Evolutionary conservation across 2,113 vertebrate genomes (phyloP).

Genomic region (Ameiurus melas): DNA sequence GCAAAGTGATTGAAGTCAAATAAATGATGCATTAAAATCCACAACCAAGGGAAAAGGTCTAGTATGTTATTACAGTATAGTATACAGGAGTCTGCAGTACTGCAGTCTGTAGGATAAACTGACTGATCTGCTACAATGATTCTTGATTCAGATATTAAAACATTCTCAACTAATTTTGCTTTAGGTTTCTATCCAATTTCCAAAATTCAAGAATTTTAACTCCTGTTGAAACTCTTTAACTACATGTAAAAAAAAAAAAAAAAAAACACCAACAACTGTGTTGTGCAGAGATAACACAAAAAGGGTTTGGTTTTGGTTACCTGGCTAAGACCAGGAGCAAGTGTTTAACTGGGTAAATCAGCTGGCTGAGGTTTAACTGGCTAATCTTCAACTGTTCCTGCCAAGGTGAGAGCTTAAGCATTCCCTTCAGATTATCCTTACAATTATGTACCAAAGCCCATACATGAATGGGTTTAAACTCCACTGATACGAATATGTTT

Average conservation of each 20-base stretch:
- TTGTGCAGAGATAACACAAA: not conserved
- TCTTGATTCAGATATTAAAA: not conserved
- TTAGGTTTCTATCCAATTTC: not conserved
- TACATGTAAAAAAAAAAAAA: not conserved
- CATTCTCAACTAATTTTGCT: not conserved
- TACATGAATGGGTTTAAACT: not conserved
- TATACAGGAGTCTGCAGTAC: not conserved
- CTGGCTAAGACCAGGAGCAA: not conserved
- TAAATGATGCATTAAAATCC: not conserved
- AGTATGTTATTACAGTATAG: not conserved
- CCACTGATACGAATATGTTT: not conserved
- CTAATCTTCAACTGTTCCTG: not conserved
- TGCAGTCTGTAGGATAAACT: not conserved
- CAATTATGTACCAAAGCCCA: not conserved
- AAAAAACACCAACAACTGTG: too few species aligned
- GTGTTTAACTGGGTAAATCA: not conserved
- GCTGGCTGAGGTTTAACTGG: not conserved
- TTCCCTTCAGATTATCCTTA: conserved; percentile 1
- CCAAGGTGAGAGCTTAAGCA: conserved; percentile 12
- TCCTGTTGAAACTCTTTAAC: not conserved
- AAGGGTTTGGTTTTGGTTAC: not conserved
- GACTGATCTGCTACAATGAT: not conserved
- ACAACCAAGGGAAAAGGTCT: not conserved
- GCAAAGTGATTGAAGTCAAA: not conserved
- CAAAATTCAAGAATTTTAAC: not conserved